A percentile compares a stretch with the other conserved stretches of the same genome.
Conservation (phyloP, 2,113 vertebrate species). For the Bucco capensis region DNA sequence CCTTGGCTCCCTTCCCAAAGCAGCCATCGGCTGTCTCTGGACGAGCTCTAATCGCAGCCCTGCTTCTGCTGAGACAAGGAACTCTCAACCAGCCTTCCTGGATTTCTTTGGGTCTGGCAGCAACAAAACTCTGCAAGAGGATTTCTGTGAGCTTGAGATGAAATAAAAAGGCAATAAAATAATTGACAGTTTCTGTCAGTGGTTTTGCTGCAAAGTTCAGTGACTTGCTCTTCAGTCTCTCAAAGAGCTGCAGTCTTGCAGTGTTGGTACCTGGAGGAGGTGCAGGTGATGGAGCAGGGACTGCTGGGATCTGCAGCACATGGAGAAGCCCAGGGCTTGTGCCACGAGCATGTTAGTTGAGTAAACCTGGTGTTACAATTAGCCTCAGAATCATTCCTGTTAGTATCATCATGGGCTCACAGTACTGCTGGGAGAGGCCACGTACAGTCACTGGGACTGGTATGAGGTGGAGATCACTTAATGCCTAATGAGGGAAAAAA, state of each 20-base stretch:
- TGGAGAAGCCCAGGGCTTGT: background rate
- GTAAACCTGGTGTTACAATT: background rate
- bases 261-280: background rate
- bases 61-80: fast-evolving
- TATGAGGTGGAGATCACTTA: background rate
- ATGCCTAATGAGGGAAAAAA: background rate
- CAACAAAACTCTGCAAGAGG: background rate
- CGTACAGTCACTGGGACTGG: fast-evolving
- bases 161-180: background rate
- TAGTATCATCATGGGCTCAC: background rate
- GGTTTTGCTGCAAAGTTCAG: background rate
- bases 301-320: background rate
- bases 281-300: background rate
- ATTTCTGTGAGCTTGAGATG: background rate
- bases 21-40: background rate
- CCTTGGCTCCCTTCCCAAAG: background rate
- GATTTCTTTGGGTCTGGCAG: background rate
- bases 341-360: background rate
- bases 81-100: background rate
- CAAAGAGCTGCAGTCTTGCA: background rate
- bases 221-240: background rate
- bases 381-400: background rate
- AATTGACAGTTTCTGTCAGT: background rate
- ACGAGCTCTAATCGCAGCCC: background rate
- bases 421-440: background rate